These are phyloP conservation scores for Ctenodactylus gundi DNA, from an alignment of 2,113 vertebrate species.

Conservation along the genomic window DNA sequence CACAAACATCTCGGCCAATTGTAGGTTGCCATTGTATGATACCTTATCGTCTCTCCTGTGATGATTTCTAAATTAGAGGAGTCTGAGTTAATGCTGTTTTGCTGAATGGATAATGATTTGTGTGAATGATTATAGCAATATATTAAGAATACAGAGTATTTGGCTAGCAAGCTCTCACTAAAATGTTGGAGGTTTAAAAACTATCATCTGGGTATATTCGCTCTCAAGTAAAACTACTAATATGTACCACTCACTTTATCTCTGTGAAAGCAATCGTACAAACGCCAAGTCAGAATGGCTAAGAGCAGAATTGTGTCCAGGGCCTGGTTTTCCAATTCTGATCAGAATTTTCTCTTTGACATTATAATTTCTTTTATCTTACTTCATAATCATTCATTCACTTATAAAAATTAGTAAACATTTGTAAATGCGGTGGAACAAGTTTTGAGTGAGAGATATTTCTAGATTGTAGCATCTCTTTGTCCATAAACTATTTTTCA, in stretches of 20 bases:
- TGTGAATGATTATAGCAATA: conserved; percentile 20
- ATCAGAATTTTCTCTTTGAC: not conserved
- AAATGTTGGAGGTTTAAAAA: conserved; percentile 22
- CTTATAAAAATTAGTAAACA: not conserved
- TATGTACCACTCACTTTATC: not conserved
- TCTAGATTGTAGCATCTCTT: not conserved
- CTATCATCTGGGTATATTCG: not conserved
- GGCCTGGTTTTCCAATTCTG: not conserved
- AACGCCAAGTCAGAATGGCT: not conserved
- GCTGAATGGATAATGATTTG: not conserved
- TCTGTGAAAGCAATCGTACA: not conserved
- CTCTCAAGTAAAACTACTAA: not conserved
- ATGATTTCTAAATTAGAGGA: conserved; percentile 26
- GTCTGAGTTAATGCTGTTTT: conserved; percentile 31
- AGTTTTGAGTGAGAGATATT: not conserved
- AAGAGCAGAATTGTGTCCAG: not conserved
- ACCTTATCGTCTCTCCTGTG: not conserved
- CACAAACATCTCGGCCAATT: not conserved
- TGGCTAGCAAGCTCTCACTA: conserved; percentile 33
- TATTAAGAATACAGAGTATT: not conserved
- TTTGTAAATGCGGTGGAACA: not conserved
- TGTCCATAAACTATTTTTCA: not conserved
- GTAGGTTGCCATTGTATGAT: not conserved
- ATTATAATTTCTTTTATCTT: not conserved
- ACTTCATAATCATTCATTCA: not conserved